Base-by-base conservation (phyloP, 2,888 invertebrate species). In the Orchesella flavescens region DNA sequence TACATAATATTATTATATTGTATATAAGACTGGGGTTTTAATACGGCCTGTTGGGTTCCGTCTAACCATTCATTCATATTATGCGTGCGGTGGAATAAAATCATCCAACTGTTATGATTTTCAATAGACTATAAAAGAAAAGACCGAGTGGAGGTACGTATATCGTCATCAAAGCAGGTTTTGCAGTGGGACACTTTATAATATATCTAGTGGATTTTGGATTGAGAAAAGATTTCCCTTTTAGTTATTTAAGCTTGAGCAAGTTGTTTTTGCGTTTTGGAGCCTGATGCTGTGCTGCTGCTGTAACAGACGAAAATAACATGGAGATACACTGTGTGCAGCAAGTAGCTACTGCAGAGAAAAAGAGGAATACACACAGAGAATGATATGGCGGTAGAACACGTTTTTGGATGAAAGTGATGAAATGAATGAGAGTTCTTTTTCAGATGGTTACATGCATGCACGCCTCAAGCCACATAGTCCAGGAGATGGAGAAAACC, bases 401-500 rank as follows among this genome's bases (percentile, higher is more conserved):
- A 53, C 53, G 53, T 53, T 53, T 53, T 53, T 53, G 66, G 66
- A 66, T 23, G 63, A 44, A 66, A 66, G 66, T 66, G 66, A 66
- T 66, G 66, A 66, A 66, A 66, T 66, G 66, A 66, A 66, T 66
- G 66, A 66, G 66, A 17, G 12, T 66, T 44, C 43, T 57, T 63
- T 66, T 66, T 66, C 66, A 66, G 44, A 66, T 66, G 66, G 66
- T 66, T 66, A 66, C 66, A 66, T 66, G 66, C 66, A 66, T 66
- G 66, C 66, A 66, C 19, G 66, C 66, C 66, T 66, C 66, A 43
- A 66, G 66, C 66, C 66, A 66, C 66, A 66, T 15, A 66, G 19
- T n/a, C n/a, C n/a, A n/a, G n/a, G n/a, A n/a, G n/a, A n/a, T 44
- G 66, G 43, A 66, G 66, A 23, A 44, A 66, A 44, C 23, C 66